A percentile compares a stretch with the other conserved stretches of the same genome.
Evolutionary conservation across 1,140 invertebrate species (phyloP).

Genomic region (Chironomus striatipennis): DNA sequence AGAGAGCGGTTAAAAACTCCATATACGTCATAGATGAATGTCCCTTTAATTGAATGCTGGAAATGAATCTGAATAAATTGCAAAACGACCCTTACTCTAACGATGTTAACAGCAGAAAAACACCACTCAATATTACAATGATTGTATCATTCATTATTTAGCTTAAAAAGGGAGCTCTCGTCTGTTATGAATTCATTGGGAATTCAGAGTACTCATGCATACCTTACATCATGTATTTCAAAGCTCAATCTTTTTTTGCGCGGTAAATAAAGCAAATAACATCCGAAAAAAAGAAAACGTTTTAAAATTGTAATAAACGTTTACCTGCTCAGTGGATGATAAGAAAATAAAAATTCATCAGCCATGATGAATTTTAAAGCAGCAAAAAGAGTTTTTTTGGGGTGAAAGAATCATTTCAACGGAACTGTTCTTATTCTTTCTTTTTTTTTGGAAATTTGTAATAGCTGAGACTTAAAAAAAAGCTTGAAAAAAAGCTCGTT

Average conservation of each 20-base stretch:
- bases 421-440: not conserved
- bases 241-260: not conserved
- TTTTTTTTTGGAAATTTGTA: not conserved
- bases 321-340: not conserved
- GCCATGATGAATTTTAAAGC: constrained; percentile 4
- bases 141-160: too few species aligned
- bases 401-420: not conserved
- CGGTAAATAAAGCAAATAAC: too few species aligned
- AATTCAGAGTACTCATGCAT: not conserved
- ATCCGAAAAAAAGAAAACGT: too few species aligned
- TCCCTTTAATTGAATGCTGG: too few species aligned
- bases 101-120: too few species aligned
- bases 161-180: not conserved
- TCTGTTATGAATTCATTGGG: not conserved
- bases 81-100: too few species aligned
- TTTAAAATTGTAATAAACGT: not conserved
- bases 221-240: not conserved
- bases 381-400: not conserved
- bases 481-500: not conserved
- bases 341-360: not conserved
- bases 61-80: too few species aligned
- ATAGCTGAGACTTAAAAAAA: not conserved
- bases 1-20: too few species aligned
- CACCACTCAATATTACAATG: too few species aligned
- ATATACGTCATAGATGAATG: too few species aligned